Conservation (phyloP, 2,113 vertebrate species). For the Cyphomyrus discorhynchus region DNA sequence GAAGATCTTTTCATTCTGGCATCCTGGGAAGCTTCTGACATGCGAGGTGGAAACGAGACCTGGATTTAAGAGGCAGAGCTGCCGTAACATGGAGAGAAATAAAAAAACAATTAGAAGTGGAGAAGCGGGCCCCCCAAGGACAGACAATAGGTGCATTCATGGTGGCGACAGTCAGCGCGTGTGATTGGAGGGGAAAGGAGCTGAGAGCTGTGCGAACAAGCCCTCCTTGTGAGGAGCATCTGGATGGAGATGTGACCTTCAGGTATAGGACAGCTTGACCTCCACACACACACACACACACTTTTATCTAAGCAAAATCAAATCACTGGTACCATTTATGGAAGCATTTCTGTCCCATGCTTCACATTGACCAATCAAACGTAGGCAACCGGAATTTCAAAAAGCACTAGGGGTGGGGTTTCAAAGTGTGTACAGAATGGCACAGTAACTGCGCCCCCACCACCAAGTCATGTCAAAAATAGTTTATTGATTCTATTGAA, state of each 20-base stretch:
- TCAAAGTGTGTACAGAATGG: background rate
- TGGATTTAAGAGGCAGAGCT: background rate
- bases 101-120: background rate
- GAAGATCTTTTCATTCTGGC: background rate
- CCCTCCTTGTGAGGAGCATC: slow-evolving; percentile 12
- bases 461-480: slow-evolving; percentile 15
- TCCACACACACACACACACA: background rate
- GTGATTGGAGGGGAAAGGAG: background rate
- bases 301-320: background rate
- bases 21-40: background rate
- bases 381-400: background rate
- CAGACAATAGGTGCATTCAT: slow-evolving; percentile 17
- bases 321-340: background rate
- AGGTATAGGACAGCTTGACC: background rate
- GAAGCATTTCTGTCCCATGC: background rate
- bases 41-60: background rate
- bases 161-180: background rate
- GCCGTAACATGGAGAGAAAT: background rate
- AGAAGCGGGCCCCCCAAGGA: background rate
- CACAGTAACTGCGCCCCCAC: background rate
- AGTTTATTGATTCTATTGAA: slow-evolving; percentile 17
- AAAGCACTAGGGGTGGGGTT: background rate
- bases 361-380: background rate
- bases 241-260: slow-evolving; percentile 6
- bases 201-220: background rate